Evolutionary conservation across 1,140 invertebrate genomes (phyloP), one percentile per base, ranked within the genome.

Genomic region (Archivesica marissinica): DNA sequence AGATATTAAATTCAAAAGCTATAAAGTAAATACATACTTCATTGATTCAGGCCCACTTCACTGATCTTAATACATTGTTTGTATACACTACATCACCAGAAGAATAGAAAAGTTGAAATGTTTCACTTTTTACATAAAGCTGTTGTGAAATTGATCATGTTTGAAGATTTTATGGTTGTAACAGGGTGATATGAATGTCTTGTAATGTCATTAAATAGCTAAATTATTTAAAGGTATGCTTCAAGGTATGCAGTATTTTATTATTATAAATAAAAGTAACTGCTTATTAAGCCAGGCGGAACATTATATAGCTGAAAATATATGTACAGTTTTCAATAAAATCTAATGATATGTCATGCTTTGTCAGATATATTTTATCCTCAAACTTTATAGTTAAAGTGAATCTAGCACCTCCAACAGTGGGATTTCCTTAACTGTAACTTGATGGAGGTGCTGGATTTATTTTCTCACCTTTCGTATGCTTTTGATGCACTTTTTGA

Each of bases 1-100:
- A 54, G 79, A 81, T 81, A 81, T 81, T 81, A 81, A 81, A 72
- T 81, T 81, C 79, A 81, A 81, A 81, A 56, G 79, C 79, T 28
- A 50, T 81, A 70, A 72, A 68, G 79, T 70, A 81, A 81, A 81
- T 81, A 81, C 72, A 50, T 72, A 70, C 44, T 70, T 39, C 64
- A 81, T 56, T 70, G 64, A 81, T 52, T 52, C 39, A 33, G 64
- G 41, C n/a, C 38, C 79, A 70, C 64, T 68, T 38, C 11, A 80
- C 25, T 68, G 47, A 56, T 61, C 61, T 68, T 80, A 30, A 80
- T 80, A 44, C 39, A 70, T 70, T 61, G 54, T 80, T 80, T 66
- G 78, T 68, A 70, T 68, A 50, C 23, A 15, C 30, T 50, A 52
- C 50, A 54, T 52, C 35, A 50, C 17, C n/a, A 68, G 15, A 33